Evolutionary conservation across 2,888 invertebrate genomes (phyloP), one percentile per base, ranked within the genome.

Genomic region (Monoplex corrugatus): DNA sequence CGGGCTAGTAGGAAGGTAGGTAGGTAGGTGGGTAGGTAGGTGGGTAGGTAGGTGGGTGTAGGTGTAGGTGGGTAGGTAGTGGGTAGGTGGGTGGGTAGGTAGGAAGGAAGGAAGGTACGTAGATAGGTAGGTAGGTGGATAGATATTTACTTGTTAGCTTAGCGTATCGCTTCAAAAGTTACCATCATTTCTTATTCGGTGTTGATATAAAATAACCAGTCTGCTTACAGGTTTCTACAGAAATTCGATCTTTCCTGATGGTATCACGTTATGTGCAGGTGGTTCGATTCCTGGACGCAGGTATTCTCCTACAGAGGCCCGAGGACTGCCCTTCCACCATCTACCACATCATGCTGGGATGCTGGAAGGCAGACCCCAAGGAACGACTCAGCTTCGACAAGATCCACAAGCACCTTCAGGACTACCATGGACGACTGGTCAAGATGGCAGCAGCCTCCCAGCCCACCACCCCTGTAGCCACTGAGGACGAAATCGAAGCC

Each of bases 251-350:
- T n/a, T n/a, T n/a, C n/a, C n/a, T n/a, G n/a, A n/a, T n/a, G n/a
- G n/a, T n/a, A n/a, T n/a, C n/a, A n/a, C n/a, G 23, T 43, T 23
- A 19, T 38, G 35, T 90, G 1, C 90, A 96, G 95, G 95, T 96
- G 35, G 94, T 96, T 13, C 92, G 94, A 93, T 96, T 98, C 89
- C 98, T 98, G 91, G 96, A 98, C 35, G 97, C 97, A 93, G 98
- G 98, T 5, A 98, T 98, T 90, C 97, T 98, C 95, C 96, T 98
- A 86, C 97, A 97, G 57, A 97, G 98, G 0, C 98, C 98, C 0
- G 97, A 98, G 91, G 94, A 94, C 45, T 96, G 96, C 89, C 95
- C 96, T 2, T 93, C 95, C 10, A 94, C 94, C 13, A 92, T 96
- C 19, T 96, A 96, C 91, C 95, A 95, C 92, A 93, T 96, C 90